Evolutionary conservation across 2,888 invertebrate genomes (phyloP), one percentile per base, ranked within the genome.

Genomic region (Sicus ferrugineus): DNA sequence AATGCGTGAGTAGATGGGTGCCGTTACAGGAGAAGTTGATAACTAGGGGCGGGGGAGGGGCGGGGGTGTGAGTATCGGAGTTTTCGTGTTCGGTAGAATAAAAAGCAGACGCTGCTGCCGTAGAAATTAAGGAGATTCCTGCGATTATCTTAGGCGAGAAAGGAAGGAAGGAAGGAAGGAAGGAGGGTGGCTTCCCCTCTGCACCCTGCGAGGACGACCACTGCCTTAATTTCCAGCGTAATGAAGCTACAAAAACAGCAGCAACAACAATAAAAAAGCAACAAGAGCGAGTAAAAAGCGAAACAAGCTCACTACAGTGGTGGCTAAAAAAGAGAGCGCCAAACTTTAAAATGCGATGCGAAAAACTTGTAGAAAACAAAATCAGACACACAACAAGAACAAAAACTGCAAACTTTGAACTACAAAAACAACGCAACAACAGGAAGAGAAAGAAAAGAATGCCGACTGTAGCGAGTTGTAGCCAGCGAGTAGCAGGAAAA

Each of bases 211-310:
- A 19, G 64, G 11, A 42, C 69, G 68, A n/a, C n/a, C 75, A 72
- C 54, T 70, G 67, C 69, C 71, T 73, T 71, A 65, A 70, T 71
- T 76, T 74, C 68, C 71, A 73, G 70, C 71, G 72, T 61, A 67
- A 75, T 72, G 68, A 73, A 74, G 61, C 75, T 70, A 21, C 58
- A 69, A 63, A 38, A 52, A 16, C 14, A 38, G 19, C 38, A 46
- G 28, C 23, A 58, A 68, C 28, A 70, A 54, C 26, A 14, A 42
- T 14, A 26, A 38, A 54, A 56, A 7, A 6, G 34, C 58, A 34
- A 65, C 61, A 61, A 66, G 61, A 70, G 56, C 38, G 38, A 52
- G 42, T n/a, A 7, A 31, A 1, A 14, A 14, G 26, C 26, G 3
- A n/a, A 5, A 52, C 6, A 5, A 23, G 28, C 9, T n/a, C n/a